Percentiles rank a stretch among this genome's conserved stretches.
Evolutionary conservation across 2,113 vertebrate species (phyloP).

Genomic region (Labeo rohita): DNA sequence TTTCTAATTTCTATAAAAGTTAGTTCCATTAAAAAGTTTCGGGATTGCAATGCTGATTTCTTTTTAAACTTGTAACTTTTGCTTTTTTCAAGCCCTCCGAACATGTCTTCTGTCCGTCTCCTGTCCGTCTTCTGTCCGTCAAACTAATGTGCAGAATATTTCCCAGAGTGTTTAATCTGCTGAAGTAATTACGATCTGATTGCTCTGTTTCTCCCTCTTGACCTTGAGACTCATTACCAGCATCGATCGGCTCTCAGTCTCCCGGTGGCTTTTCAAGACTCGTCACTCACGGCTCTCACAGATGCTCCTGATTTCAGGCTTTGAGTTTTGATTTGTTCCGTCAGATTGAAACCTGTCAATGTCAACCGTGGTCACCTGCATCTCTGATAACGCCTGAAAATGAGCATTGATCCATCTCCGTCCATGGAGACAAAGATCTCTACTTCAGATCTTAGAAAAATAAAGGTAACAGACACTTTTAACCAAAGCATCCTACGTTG

Average conservation of each 20-base stretch:
- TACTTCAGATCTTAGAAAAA: background rate
- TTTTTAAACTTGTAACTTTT: background rate
- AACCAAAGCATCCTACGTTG: background rate
- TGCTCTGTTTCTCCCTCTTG: background rate
- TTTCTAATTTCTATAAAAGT: too few relatives aligned
- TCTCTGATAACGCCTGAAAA: background rate
- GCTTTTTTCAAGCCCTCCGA: background rate
- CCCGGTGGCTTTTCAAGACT: background rate
- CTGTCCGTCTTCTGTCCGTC: background rate
- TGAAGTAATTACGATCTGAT: slow-evolving; percentile 14
- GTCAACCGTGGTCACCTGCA: background rate
- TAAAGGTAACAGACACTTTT: background rate
- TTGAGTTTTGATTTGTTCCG: slow-evolving; percentile 4
- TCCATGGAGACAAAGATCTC: background rate
- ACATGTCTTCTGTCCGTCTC: too few relatives aligned
- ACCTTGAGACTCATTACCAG: background rate
- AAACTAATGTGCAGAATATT: background rate
- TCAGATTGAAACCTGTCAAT: slow-evolving; percentile 12
- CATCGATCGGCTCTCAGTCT: background rate
- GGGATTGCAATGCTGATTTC: too few relatives aligned
- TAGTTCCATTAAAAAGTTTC: too few relatives aligned
- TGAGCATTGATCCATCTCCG: background rate
- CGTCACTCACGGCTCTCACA: background rate
- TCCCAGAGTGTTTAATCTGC: background rate
- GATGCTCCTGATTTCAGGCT: slow-evolving; percentile 15